Evolutionary conservation across 2,888 invertebrate genomes (phyloP), one percentile per base, ranked within the genome.

Genomic region (Graphium colonna): DNA sequence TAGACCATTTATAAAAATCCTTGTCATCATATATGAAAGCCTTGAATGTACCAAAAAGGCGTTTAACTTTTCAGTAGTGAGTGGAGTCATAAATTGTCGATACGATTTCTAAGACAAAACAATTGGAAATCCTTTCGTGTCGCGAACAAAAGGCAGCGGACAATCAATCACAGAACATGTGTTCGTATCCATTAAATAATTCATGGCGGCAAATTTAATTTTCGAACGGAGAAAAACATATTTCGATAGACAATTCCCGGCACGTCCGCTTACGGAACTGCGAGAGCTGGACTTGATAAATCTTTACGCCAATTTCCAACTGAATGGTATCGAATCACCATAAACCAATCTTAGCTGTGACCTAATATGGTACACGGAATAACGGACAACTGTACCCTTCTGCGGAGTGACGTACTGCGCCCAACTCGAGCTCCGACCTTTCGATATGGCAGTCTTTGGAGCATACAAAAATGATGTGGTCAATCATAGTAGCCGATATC

Each of bases 261-360:
- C 60, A 59, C 61, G 65, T 62, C 61, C 62, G 55, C 51, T 55
- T 38, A 48, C 21, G 38, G 55, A 50, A 49, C 50, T 15, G 21
- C 33, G 16, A 58, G 45, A 51, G 52, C 57, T 58, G 57, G 59
- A 61, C 61, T 62, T 61, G 63, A 64, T 68, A 67, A 74, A 75
- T 71, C 69, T 79, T 76, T 79, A 83, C 77, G 76, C 80, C 82
- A 83, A 85, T 85, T 79, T 80, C 77, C 71, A 72, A 75, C 75
- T 78, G 79, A 87, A 86, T 86, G 79, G 79, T 82, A 87, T 84
- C 86, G 79, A 86, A 87, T 89, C 88, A 87, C 82, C 86, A 88
- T 88, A 89, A 88, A 85, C 71, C 75, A 77, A 82, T 82, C 81
- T 75, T 53, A 38, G 45, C 40, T 41, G 49, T 58, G 60, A 53